Percentiles rank a stretch among this genome's conserved stretches.
phyloP scores from a whole-genome alignment of 2,888 invertebrate genomes.

The Buathra laborator region DNA sequence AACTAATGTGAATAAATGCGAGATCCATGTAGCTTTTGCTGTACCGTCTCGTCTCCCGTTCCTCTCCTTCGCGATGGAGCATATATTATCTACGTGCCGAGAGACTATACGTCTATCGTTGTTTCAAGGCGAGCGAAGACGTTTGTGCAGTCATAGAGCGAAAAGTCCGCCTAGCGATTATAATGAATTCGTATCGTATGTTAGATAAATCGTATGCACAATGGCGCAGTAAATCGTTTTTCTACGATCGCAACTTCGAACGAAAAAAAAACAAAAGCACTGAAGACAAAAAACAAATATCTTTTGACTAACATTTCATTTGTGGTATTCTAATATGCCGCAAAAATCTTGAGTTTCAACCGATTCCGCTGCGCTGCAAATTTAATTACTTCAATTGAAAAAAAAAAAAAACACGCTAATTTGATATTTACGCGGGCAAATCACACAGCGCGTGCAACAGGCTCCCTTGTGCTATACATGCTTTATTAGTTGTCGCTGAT shows the following conservation, averaged over 20 bases:
- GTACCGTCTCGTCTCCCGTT: not conserved
- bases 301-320: not conserved
- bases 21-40: not conserved
- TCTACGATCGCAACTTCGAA: not conserved
- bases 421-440: constrained; percentile 4
- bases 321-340: not conserved
- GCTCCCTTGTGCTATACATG: not conserved
- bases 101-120: not conserved
- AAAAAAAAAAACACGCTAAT: not conserved
- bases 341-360: too few species aligned
- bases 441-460: not conserved
- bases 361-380: not conserved
- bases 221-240: constrained; percentile 6
- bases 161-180: constrained; percentile 22
- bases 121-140: constrained; percentile 6
- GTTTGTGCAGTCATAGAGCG: not conserved
- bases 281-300: not conserved
- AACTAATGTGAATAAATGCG: constrained; percentile 1
- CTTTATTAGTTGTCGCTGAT: constrained; percentile 19
- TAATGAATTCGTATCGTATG: constrained; percentile 33
- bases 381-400: not conserved
- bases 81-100: not conserved
- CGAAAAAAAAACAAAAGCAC: not conserved
- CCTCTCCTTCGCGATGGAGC: not conserved
- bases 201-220: constrained; percentile 18